These are phyloP conservation scores for Rachycentron canadum DNA, from an alignment of 2,797 vertebrate genomes.

Conservation along the genomic window DNA sequence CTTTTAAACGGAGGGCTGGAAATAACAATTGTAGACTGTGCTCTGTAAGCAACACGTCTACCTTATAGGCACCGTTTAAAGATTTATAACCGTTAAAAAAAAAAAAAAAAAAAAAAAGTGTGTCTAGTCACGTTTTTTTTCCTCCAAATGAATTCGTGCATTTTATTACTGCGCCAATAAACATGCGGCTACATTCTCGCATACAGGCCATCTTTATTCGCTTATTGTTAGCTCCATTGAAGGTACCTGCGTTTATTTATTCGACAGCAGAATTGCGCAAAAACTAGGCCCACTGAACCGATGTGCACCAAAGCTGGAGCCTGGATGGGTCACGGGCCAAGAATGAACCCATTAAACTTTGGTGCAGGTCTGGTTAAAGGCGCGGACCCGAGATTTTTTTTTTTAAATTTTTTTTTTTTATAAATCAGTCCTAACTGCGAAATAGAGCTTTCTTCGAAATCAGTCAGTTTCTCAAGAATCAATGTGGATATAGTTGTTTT, in stretches of 20 bases:
- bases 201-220: background rate
- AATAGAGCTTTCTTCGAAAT: too few relatives aligned
- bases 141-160: background rate
- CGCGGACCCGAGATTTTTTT: too few relatives aligned
- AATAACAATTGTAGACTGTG: constrained; percentile 70
- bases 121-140: background rate
- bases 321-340: too few relatives aligned
- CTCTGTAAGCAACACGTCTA: constrained; percentile 71
- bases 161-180: constrained; percentile 6
- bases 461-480: background rate
- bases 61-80: constrained; percentile 52
- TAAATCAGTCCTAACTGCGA: too few relatives aligned
- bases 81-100: constrained; percentile 53
- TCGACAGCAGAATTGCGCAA: too few relatives aligned
- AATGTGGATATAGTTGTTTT: background rate
- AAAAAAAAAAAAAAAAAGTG: too few relatives aligned
- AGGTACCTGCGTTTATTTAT: too few relatives aligned
- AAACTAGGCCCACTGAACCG: too few relatives aligned
- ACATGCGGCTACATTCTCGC: background rate
- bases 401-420: too few relatives aligned
- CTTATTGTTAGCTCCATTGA: background rate
- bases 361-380: too few relatives aligned
- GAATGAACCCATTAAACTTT: too few relatives aligned
- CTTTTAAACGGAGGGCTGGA: constrained; percentile 70
- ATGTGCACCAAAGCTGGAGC: too few relatives aligned